Conservation (phyloP, 1,140 invertebrate species). For the Atta cephalotes region DNA sequence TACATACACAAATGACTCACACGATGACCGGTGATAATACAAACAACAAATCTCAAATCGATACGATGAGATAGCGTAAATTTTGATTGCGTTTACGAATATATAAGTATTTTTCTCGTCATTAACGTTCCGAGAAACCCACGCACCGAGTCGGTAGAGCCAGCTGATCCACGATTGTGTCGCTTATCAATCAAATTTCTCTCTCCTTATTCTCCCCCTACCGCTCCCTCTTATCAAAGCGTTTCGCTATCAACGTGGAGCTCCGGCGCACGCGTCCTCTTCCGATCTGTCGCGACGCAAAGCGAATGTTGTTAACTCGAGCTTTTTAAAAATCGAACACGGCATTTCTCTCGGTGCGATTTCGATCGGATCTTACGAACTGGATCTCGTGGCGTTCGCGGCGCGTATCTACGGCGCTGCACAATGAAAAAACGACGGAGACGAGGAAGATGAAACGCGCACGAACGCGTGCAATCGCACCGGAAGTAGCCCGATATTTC, state of each 20-base stretch:
- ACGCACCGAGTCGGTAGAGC: too few relatives aligned
- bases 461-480: constrained; percentile 44
- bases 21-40: not conserved
- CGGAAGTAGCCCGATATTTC: constrained; percentile 55
- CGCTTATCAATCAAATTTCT: constrained; percentile 31
- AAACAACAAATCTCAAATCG: constrained; percentile 44
- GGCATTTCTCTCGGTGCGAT: not conserved
- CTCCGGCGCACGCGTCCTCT: not conserved
- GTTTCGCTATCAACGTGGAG: not conserved
- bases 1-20: constrained; percentile 24
- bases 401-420: not conserved
- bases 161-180: constrained; percentile 5
- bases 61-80: not conserved
- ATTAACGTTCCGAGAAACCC: not conserved
- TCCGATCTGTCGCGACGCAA: not conserved
- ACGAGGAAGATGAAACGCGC: not conserved
- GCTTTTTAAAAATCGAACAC: not conserved
- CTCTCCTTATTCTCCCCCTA: not conserved
- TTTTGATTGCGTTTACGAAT: too few relatives aligned
- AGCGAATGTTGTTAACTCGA: not conserved
- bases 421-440: not conserved
- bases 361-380: not conserved
- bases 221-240: not conserved
- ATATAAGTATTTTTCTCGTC: not conserved
- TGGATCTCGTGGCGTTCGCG: not conserved